Percentiles rank a stretch among this genome's conserved stretches.
Evolutionary conservation across 2,888 invertebrate species (phyloP).

Genomic region (Chloromyia formosa): DNA sequence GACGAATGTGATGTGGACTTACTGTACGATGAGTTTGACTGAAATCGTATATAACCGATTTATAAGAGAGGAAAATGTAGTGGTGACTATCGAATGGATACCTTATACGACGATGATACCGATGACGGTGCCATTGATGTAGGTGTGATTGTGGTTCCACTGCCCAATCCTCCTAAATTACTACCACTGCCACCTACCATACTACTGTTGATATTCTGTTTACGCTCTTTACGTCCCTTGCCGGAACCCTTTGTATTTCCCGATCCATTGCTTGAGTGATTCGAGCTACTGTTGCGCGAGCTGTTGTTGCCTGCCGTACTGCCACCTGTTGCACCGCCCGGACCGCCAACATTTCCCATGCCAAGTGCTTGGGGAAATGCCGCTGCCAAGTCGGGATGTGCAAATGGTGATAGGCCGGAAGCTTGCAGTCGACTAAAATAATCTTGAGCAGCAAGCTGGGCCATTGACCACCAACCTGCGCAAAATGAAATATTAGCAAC

Average conservation of each 20-base stretch:
- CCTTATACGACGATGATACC: conserved; percentile 58
- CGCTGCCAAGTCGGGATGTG: conserved; percentile 71
- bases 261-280: conserved; percentile 51
- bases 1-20: conserved; percentile 59
- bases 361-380: conserved; percentile 65
- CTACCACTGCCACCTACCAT: conserved; percentile 56
- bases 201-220: conserved; percentile 60
- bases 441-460: conserved; percentile 87
- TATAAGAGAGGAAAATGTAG: too few species aligned
- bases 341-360: conserved; percentile 53
- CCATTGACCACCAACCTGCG: conserved; percentile 92
- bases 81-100: conserved; percentile 48
- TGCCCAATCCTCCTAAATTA: conserved; percentile 59
- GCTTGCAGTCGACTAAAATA: conserved; percentile 85
- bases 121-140: conserved; percentile 54
- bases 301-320: conserved; percentile 52
- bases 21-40: conserved; percentile 60
- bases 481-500: neutral
- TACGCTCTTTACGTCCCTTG: conserved; percentile 62
- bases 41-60: neutral
- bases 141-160: conserved; percentile 59
- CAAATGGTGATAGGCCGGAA: conserved; percentile 77
- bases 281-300: conserved; percentile 33
- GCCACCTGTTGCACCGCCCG: conserved; percentile 55
- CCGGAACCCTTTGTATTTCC: conserved; percentile 58